phyloP scores from a whole-genome alignment of 2,113 vertebrate species.

The Gnathonemus longibarbis region DNA sequence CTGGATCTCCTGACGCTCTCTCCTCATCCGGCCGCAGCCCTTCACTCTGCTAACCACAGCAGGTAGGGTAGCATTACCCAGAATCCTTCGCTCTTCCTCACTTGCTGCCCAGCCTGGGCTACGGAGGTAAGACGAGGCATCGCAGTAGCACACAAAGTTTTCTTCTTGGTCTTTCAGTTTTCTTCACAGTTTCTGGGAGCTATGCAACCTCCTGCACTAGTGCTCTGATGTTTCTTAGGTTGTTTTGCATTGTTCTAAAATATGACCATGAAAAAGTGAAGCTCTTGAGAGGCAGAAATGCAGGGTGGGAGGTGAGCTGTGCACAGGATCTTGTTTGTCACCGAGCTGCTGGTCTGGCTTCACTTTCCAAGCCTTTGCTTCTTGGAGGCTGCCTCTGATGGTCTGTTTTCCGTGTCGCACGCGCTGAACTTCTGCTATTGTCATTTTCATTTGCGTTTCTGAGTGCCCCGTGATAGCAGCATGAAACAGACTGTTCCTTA shows the following conservation, averaged over 20 bases:
- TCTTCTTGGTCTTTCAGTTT: background rate
- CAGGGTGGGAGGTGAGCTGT: background rate
- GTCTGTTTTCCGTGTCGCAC: background rate
- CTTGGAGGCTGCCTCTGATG: background rate
- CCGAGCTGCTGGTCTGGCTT: background rate
- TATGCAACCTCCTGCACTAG: background rate
- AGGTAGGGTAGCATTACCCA: constrained; percentile 17
- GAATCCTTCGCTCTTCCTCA: background rate
- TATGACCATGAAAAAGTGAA: background rate
- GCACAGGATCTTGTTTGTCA: background rate
- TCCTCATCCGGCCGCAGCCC: background rate
- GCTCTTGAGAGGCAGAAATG: background rate
- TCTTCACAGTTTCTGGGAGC: background rate
- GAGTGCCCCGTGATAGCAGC: background rate
- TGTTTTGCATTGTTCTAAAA: background rate
- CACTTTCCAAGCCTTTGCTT: background rate
- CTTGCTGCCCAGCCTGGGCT: background rate
- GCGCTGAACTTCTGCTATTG: background rate
- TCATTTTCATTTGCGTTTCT: background rate
- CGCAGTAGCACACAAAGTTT: background rate
- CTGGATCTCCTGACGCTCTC: background rate
- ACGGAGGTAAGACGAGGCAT: background rate
- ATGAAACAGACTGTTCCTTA: background rate
- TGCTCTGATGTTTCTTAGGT: background rate
- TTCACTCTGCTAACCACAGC: background rate